A percentile compares a stretch with the other conserved stretches of the same genome.
phyloP scores from a whole-genome alignment of 2,113 vertebrate genomes.

The Typhlomys cinereus region DNA sequence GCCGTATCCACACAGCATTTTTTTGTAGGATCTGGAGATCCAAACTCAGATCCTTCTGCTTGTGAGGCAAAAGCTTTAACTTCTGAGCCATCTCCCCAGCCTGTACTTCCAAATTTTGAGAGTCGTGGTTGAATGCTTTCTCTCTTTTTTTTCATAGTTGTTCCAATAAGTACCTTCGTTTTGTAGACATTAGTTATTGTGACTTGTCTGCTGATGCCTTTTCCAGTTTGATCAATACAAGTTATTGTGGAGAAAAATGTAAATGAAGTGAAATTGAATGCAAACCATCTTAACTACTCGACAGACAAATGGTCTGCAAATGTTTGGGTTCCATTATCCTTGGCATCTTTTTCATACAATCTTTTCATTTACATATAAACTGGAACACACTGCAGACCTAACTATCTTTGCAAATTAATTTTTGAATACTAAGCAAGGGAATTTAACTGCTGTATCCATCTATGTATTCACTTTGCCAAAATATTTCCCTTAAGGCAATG shows the following conservation, averaged over 20 bases:
- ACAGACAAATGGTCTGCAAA: slow-evolving; percentile 43
- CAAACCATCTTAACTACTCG: slow-evolving; percentile 21
- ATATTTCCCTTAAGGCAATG: not conserved
- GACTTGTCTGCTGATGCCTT: not conserved
- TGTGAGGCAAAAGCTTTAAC: too few species aligned
- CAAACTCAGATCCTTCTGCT: too few species aligned
- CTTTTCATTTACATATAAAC: slow-evolving; percentile 66
- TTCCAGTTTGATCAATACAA: not conserved
- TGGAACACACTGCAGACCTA: slow-evolving; percentile 49
- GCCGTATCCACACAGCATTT: too few species aligned
- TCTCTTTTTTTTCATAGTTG: not conserved
- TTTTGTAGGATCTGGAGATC: too few species aligned
- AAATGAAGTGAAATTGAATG: slow-evolving; percentile 51
- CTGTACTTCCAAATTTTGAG: not conserved
- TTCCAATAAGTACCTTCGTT: not conserved
- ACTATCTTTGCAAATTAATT: slow-evolving; percentile 52
- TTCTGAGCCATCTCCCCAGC: too few species aligned
- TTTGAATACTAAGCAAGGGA: slow-evolving; percentile 56
- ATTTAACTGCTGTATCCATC: slow-evolving; percentile 52
- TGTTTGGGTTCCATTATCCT: not conserved
- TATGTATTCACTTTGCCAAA: slow-evolving; percentile 53
- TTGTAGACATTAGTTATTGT: not conserved
- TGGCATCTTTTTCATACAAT: slow-evolving; percentile 1
- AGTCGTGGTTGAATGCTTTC: not conserved
- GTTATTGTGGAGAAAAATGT: slow-evolving; percentile 23